Conservation (phyloP, 2,113 vertebrate species). For the Cyphomyrus discorhynchus region DNA sequence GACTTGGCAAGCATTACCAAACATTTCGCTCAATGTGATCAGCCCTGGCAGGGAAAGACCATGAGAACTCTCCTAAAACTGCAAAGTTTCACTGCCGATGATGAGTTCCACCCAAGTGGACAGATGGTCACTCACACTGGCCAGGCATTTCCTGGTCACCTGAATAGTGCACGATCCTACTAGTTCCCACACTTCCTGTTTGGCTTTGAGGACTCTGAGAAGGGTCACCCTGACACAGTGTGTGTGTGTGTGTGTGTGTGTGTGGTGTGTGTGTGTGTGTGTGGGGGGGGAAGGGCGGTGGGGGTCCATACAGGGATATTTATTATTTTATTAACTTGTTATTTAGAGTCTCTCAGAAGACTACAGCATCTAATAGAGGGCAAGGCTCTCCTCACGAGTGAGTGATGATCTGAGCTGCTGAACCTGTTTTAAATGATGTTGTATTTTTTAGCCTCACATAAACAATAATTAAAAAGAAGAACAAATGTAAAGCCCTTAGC, state of each 20-base stretch:
- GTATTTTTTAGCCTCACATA: constrained; percentile 28
- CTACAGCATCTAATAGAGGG: constrained; percentile 40
- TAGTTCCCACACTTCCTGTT: constrained; percentile 44
- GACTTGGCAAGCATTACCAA: background rate
- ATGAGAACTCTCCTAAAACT: background rate
- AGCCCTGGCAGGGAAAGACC: constrained; percentile 35
- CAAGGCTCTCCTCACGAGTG: constrained; percentile 50
- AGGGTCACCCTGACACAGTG: constrained; percentile 52
- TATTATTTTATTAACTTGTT: constrained; percentile 62
- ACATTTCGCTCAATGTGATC: constrained; percentile 25
- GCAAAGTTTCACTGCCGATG: constrained; percentile 21
- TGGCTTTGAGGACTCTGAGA: constrained; percentile 55
- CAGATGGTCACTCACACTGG: constrained; percentile 48
- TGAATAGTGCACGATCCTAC: constrained; percentile 32
- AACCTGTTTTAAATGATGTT: constrained; percentile 28
- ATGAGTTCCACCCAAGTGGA: constrained; percentile 36
- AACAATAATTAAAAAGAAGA: constrained; percentile 28
- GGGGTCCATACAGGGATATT: constrained; percentile 57
- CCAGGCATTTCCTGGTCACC: constrained; percentile 62
- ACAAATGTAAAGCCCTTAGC: constrained; percentile 20
- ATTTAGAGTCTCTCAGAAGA: constrained; percentile 42
- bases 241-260: constrained; percentile 20
- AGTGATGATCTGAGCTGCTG: constrained; percentile 52
- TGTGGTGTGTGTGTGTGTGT: constrained; percentile 20
- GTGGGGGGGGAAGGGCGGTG: background rate